Base-by-base conservation (phyloP, 2,888 invertebrate genomes). In the Uropetala carovei region DNA sequence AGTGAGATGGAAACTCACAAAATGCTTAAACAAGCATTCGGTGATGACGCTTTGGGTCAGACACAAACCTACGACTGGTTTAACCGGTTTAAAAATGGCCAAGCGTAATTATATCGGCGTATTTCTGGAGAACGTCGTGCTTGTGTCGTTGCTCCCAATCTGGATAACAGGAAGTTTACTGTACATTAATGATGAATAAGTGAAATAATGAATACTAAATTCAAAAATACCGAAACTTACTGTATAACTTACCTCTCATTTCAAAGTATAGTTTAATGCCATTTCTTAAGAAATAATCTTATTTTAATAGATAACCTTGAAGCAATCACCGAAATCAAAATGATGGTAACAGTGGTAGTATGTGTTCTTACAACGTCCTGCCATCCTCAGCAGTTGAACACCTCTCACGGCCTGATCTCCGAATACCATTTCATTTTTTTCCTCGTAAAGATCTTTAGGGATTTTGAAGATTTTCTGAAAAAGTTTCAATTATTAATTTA, bases 381-480 rank as follows among this genome's bases (percentile, higher is more conserved):
- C 89, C 18, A 89, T 68, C 0, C 64, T 64, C 30, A 89, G 89
- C 2, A 89, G 64, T n/a, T 89, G 89, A 68, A 89, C 64, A 10
- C 64, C 60, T 43, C 43, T 89, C 18, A 89, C 89, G 2, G n/a
- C 64, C 64, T 89, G 89, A 89, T 89, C 89, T 58, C 89, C 89
- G 64, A 89, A 89, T 18, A 43, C 60, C 56, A 68, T 64, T 27
- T 89, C 89, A 89, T 64, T 59, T 30, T 89, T 27, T 14, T 89
- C 89, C 64, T 89, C 89, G 43, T 89, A 89, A 9, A 89, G 89
- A 13, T 89, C 89, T 43, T 89, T 89, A 7, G 89, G 89, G 43
- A 89, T 89, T 43, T 89, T 89, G n/a, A 64, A 89, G 9, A 89
- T 89, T 89, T n/a, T 89, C 89, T 89, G 89, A 56, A 89, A 89